phyloP scores from a whole-genome alignment of 2,113 vertebrate species.

The Lichenostomus cassidix region DNA sequence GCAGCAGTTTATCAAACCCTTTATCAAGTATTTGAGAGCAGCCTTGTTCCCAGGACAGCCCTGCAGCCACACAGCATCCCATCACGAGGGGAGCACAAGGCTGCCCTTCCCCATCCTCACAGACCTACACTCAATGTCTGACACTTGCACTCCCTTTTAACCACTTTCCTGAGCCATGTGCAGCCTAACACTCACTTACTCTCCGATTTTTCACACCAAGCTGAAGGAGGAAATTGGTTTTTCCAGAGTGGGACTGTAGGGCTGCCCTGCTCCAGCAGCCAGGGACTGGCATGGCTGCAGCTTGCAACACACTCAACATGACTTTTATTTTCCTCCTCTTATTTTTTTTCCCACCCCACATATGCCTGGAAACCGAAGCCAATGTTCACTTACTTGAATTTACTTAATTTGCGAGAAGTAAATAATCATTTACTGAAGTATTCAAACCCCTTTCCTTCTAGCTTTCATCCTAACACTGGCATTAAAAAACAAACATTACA shows the following conservation, averaged over 20 bases:
- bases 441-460: not conserved
- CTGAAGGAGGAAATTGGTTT: rapidly evolving
- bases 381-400: not conserved
- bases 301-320: not conserved
- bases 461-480: not conserved
- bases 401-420: not conserved
- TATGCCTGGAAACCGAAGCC: not conserved
- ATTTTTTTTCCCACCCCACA: not conserved
- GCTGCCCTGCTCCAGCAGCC: not conserved
- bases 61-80: not conserved
- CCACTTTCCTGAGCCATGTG: rapidly evolving
- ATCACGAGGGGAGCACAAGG: not conserved
- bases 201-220: not conserved
- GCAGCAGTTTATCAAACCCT: not conserved
- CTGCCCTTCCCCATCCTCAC: not conserved
- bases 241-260: not conserved
- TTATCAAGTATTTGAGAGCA: not conserved
- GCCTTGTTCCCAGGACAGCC: not conserved
- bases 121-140: not conserved
- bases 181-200: not conserved
- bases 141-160: not conserved
- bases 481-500: not conserved
- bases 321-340: not conserved
- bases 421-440: not conserved
- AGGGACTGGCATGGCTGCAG: not conserved